These are phyloP conservation scores for Apistogramma diplotaenia DNA, from an alignment of 2,113 vertebrate genomes.

Conservation along the genomic window DNA sequence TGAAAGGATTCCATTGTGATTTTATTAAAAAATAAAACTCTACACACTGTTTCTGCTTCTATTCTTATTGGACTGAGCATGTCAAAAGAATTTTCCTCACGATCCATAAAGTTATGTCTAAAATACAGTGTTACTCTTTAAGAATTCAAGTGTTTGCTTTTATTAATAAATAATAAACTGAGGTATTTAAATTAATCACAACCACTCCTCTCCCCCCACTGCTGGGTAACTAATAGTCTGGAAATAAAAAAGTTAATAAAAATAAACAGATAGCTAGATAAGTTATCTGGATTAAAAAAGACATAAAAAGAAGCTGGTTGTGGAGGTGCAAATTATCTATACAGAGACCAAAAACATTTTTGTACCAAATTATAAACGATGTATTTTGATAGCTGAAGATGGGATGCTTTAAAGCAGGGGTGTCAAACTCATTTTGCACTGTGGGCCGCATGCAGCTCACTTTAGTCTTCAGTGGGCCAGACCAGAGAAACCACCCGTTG, in stretches of 20 bases:
- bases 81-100: neutral
- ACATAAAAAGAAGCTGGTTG: neutral
- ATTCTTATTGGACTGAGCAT: neutral
- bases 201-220: neutral
- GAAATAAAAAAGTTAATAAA: neutral
- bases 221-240: neutral
- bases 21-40: neutral
- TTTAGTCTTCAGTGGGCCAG: too few species aligned
- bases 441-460: too few species aligned
- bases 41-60: neutral
- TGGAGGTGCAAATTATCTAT: neutral
- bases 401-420: too few species aligned
- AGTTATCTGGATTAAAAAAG: too few species aligned
- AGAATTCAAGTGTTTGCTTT: neutral
- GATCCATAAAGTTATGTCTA: neutral
- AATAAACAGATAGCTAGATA: neutral
- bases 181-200: neutral
- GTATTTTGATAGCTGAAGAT: neutral
- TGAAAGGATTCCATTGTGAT: constrained; percentile 1
- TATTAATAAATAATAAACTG: neutral
- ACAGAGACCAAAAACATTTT: neutral
- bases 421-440: too few species aligned
- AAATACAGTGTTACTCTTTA: neutral
- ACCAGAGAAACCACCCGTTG: too few species aligned
- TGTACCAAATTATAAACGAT: neutral